A percentile compares a stretch with the other conserved stretches of the same genome.
Evolutionary conservation across 2,113 vertebrate genomes (phyloP).

Genomic region (Halcyon senegalensis): DNA sequence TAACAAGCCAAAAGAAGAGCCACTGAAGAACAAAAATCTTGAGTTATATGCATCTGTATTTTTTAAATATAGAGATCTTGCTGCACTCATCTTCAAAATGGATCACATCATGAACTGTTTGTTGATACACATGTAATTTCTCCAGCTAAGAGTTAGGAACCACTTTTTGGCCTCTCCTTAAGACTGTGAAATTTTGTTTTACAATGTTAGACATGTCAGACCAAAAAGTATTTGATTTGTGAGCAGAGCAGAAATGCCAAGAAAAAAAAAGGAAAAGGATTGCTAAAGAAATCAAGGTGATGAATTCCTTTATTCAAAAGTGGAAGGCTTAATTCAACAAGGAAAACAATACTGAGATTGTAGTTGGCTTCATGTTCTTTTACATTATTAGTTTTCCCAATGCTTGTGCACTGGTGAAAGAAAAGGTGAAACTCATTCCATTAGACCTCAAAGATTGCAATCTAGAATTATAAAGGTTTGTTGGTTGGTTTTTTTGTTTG

Average conservation of each 20-base stretch:
- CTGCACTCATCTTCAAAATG: background rate
- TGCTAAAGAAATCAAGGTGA: background rate
- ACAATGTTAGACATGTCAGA: background rate
- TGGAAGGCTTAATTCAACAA: background rate
- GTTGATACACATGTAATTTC: accelerated
- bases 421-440: background rate
- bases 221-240: background rate
- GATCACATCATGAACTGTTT: background rate
- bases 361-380: background rate
- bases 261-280: background rate
- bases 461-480: background rate
- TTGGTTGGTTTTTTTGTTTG: background rate
- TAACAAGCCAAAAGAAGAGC: background rate
- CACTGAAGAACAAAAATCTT: background rate
- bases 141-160: background rate
- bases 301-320: background rate
- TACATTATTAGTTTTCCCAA: background rate
- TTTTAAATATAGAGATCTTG: background rate
- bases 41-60: accelerated
- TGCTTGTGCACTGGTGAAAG: background rate
- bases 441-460: background rate
- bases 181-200: background rate
- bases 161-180: background rate
- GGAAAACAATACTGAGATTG: background rate
- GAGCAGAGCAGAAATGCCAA: background rate